Conservation (phyloP, 1,140 invertebrate species). For the Drosophila varians region DNA sequence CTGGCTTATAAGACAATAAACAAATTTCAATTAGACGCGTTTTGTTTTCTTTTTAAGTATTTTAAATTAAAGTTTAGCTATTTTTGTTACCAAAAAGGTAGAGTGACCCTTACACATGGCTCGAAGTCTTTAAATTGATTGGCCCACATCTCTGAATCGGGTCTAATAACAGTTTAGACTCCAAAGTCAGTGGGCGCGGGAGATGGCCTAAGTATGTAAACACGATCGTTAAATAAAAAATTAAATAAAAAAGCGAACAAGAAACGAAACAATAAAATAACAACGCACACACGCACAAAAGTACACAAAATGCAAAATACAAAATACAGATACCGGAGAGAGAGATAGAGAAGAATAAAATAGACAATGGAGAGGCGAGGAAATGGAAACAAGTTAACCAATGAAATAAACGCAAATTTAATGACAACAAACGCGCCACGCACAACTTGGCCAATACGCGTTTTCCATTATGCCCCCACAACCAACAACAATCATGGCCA, state of each 20-base stretch:
- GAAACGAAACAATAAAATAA: slow-evolving; percentile 69
- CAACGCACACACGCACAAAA: slow-evolving; percentile 24
- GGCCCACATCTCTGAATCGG: slow-evolving; percentile 4
- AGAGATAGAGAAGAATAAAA: slow-evolving; percentile 45
- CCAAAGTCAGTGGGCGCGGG: slow-evolving; percentile 62
- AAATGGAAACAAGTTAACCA: slow-evolving; percentile 74
- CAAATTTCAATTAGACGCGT: too few relatives aligned
- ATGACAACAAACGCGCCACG: slow-evolving; percentile 72
- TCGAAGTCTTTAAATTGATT: slow-evolving; percentile 20
- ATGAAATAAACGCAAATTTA: slow-evolving; percentile 82
- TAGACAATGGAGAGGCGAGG: slow-evolving; percentile 30
- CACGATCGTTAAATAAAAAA: slow-evolving; percentile 66
- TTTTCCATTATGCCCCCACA: slow-evolving; percentile 56
- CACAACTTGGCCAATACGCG: slow-evolving; percentile 77
- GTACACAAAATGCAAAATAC: neutral
- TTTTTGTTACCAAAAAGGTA: too few relatives aligned
- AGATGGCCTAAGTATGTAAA: slow-evolving; percentile 66
- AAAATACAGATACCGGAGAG: slow-evolving; percentile 14
- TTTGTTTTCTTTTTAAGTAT: neutral
- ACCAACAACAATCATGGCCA: slow-evolving; percentile 22
- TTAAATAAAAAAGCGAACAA: slow-evolving; percentile 52
- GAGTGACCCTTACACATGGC: neutral
- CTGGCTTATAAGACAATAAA: slow-evolving; percentile 6
- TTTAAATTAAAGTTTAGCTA: neutral
- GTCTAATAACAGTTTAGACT: slow-evolving; percentile 46